Base-by-base conservation (phyloP, 2,797 vertebrate species). In the Micrastur ruficollis region DNA sequence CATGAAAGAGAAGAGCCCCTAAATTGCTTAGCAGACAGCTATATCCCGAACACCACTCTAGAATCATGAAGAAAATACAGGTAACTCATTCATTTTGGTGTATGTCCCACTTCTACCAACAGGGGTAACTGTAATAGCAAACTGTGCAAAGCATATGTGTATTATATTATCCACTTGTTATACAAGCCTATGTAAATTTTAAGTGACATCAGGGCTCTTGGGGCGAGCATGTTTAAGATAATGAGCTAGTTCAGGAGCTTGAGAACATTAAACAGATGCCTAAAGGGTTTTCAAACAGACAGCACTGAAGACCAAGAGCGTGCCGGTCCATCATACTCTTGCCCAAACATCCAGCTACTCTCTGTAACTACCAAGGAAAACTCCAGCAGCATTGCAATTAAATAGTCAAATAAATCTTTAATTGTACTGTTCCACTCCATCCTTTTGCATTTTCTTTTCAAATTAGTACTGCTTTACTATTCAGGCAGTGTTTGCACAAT, bases 201-300 rank as follows among this genome's bases (percentile, higher is more conserved):
- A 85, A 78, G 74, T 38, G 86, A 92, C 89, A 86, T 22, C 0
- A 1, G 49, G 46, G 86, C 80, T 95, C 90, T 42, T 31, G 29
- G 38, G 49, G 29, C 46, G 32, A 93, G 63, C 71, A 40, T 63
- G 59, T 52, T 94, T 89, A 93, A 93, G 74, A 76, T 78, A 94
- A 94, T 50, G 40, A 95, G 89, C 40, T 82, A 38, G 52, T 50
- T 89, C 49, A 89, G 61, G 29, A 92, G 68, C 81, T 68, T 78
- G 78, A 89, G 92, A 93, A 92, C 44, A 78, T 78, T 85, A 82
- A 94, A 89, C 78, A 89, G 63, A 74, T 40, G 81, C 86, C 89
- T 80, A 32, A 87, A 93, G 92, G 26, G n/a, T 53, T 94, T 86
- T 94, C 56, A 86, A 89, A 63, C 47, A 87, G 52, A 73, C 15